A percentile compares a stretch with the other conserved stretches of the same genome.
These are phyloP conservation scores for Campoletis raptor DNA, from an alignment of 2,888 invertebrate genomes.

Conservation along the genomic window DNA sequence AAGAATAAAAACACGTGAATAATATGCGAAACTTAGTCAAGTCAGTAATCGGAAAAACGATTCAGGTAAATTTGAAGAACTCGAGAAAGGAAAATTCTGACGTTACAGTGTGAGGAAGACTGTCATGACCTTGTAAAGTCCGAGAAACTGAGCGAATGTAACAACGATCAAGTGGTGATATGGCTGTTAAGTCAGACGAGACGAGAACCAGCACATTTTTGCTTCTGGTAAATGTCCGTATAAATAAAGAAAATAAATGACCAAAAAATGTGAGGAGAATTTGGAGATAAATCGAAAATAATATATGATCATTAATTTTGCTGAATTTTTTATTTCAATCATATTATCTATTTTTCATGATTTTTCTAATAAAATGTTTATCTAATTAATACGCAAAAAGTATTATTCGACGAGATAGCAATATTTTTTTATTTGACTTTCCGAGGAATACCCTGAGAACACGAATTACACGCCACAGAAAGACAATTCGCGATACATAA, in stretches of 20 bases:
- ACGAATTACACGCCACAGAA: constrained; percentile 8
- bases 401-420: background rate
- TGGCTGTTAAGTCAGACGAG: constrained; percentile 63
- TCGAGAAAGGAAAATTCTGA: constrained; percentile 6
- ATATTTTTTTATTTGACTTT: background rate
- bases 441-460: background rate
- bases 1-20: background rate
- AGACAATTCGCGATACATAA: constrained; percentile 1
- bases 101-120: background rate
- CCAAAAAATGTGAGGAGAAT: background rate
- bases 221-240: too few relatives aligned
- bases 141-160: constrained; percentile 15
- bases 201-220: background rate
- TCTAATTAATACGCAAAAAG: background rate
- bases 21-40: background rate
- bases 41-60: background rate
- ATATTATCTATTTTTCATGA: background rate
- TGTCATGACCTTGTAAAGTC: background rate
- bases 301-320: background rate
- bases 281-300: too few relatives aligned
- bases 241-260: background rate
- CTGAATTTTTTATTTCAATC: background rate
- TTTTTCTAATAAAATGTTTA: background rate
- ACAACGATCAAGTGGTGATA: constrained; percentile 59
- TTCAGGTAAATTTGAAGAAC: constrained; percentile 4